These are phyloP conservation scores for Sinocyclocheilus anshuiensis DNA, from an alignment of 2,113 vertebrate species.

Conservation along the genomic window DNA sequence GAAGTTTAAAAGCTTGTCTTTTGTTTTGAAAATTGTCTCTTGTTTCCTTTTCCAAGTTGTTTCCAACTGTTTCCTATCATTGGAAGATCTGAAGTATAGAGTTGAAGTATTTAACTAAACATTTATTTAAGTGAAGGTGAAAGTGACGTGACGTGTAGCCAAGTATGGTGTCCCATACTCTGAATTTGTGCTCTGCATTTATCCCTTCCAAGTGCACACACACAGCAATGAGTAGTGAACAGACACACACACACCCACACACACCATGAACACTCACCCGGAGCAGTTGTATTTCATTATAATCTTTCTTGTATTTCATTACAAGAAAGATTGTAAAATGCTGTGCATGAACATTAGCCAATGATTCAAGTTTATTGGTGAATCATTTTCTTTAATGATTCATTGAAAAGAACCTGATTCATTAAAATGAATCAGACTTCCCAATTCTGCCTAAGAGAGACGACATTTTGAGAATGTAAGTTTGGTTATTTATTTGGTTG, in stretches of 20 bases:
- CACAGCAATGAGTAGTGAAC: no score
- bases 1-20: neutral
- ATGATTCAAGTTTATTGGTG: neutral
- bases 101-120: neutral
- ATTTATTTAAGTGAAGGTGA: no score
- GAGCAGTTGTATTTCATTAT: no score
- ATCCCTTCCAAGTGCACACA: no score
- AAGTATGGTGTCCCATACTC: no score
- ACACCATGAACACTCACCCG: no score
- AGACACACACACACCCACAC: no score
- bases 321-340: neutral
- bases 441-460: neutral
- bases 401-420: neutral
- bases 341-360: neutral
- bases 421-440: neutral
- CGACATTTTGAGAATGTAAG: no score
- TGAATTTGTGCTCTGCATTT: no score
- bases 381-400: neutral
- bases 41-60: neutral
- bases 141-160: no score
- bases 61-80: neutral
- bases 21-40: neutral
- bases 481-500: no score
- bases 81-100: neutral
- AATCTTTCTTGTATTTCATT: neutral